phyloP scores from a whole-genome alignment of 2,797 vertebrate genomes.

The Enteromius argenteus region DNA sequence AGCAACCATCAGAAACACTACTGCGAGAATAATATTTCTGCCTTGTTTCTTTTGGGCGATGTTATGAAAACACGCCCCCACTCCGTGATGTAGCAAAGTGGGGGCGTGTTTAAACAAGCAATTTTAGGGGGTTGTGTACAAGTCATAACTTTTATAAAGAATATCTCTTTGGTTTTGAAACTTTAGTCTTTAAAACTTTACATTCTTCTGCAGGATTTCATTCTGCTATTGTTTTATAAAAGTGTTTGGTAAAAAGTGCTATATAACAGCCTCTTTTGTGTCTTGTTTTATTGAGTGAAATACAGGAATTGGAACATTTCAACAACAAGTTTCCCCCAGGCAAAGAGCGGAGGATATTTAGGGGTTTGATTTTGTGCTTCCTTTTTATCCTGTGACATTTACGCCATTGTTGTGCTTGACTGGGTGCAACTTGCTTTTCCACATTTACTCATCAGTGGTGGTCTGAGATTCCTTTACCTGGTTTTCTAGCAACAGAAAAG shows the following conservation, averaged over 20 bases:
- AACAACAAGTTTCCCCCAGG: conserved; percentile 35
- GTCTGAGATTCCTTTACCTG: conserved; percentile 16
- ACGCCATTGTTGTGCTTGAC: conserved; percentile 8
- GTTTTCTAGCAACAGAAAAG: conserved; percentile 38
- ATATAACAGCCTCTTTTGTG: conserved; percentile 28
- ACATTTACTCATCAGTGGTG: conserved; percentile 15
- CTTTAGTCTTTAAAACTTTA: no score
- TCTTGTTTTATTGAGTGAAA: conserved; percentile 57
- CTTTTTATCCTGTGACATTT: conserved; percentile 28
- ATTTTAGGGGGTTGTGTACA: no score
- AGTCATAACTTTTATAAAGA: no score
- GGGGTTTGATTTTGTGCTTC: not conserved
- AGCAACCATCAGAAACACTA: no score
- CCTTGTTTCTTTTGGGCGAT: no score
- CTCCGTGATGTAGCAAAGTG: no score
- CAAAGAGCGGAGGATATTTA: not conserved
- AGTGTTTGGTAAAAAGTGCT: conserved; percentile 55
- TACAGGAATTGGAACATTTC: conserved; percentile 53
- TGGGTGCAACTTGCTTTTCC: not conserved
- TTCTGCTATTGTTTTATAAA: conserved; percentile 55
- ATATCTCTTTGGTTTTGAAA: no score
- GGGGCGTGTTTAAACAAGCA: no score
- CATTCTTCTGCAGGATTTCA: conserved; percentile 38
- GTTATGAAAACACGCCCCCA: no score
- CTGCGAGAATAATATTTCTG: no score